Evolutionary conservation across 1,140 invertebrate genomes (phyloP).

Genomic region (Drosophila gunungcola): DNA sequence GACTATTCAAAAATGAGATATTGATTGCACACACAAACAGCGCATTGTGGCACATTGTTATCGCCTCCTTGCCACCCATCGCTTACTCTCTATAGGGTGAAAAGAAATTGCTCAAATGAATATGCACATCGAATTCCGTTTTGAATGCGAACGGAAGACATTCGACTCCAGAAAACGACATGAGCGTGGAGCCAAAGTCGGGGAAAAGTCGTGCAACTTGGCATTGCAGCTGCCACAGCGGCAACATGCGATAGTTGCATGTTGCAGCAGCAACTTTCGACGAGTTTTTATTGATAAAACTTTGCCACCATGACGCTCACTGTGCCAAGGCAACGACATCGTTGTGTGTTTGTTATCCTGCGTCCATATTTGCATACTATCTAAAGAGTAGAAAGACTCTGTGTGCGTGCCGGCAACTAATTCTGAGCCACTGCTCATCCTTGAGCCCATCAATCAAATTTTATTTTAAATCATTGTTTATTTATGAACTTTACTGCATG

Average conservation of each 20-base stretch:
- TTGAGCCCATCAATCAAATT: constrained; percentile 52
- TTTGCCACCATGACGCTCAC: constrained; percentile 37
- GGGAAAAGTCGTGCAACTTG: constrained; percentile 10
- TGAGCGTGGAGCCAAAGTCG: constrained; percentile 44
- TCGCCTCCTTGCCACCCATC: constrained; percentile 9
- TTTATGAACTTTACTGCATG: constrained; percentile 26
- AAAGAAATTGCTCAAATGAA: constrained; percentile 46
- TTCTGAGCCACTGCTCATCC: constrained; percentile 28
- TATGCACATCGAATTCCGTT: constrained; percentile 65
- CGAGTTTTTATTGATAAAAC: constrained; percentile 77
- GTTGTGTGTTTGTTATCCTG: constrained; percentile 33
- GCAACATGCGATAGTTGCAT: constrained; percentile 38
- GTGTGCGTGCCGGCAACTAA: constrained; percentile 28
- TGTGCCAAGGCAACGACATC: constrained; percentile 63
- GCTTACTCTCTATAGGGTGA: constrained; percentile 2
- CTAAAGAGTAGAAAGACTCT: neutral
- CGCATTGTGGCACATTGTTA: constrained; percentile 22
- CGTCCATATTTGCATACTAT: constrained; percentile 28
- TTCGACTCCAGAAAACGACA: constrained; percentile 47
- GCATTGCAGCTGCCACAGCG: constrained; percentile 35
- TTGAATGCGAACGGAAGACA: constrained; percentile 46
- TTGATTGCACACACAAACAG: constrained; percentile 25
- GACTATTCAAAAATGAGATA: constrained; percentile 71
- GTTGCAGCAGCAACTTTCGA: constrained; percentile 52
- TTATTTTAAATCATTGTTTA: constrained; percentile 33